These are phyloP conservation scores for Sebastes aleutianus DNA, from an alignment of 2,797 vertebrate species.

Conservation along the genomic window DNA sequence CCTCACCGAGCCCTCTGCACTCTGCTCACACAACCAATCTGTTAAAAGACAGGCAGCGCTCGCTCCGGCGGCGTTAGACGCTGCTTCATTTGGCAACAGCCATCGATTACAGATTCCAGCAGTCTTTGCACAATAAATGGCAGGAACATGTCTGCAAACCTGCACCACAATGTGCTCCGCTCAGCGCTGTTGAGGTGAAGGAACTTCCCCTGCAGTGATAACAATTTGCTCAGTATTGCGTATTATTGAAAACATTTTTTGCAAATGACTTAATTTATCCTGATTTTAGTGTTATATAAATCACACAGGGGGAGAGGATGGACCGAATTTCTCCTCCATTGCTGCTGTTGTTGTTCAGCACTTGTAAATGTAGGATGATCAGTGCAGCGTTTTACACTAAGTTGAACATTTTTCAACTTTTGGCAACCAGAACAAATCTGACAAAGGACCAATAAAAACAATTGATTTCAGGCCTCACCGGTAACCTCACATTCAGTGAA, in stretches of 20 bases:
- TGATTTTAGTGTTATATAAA: no score
- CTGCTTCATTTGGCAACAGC: conserved; percentile 37
- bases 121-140: conserved; percentile 2
- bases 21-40: conserved; percentile 52
- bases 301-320: no score
- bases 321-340: no score
- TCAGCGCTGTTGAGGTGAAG: background rate
- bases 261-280: no score
- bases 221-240: no score
- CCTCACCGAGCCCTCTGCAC: conserved; percentile 24
- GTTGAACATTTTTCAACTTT: no score
- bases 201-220: no score
- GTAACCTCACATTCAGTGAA: conserved; percentile 15
- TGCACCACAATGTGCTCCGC: background rate
- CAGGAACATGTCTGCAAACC: background rate
- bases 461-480: conserved; percentile 15
- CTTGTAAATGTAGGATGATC: no score
- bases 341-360: no score
- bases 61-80: background rate
- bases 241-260: no score
- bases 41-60: conserved; percentile 40
- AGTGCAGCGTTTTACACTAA: no score
- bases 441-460: conserved; percentile 43
- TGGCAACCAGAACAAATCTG: no score
- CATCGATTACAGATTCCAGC: conserved; percentile 27